Evolutionary conservation across 1,140 invertebrate species (phyloP), one percentile per base, ranked within the genome.

Genomic region (Drosophila subpulchrella): DNA sequence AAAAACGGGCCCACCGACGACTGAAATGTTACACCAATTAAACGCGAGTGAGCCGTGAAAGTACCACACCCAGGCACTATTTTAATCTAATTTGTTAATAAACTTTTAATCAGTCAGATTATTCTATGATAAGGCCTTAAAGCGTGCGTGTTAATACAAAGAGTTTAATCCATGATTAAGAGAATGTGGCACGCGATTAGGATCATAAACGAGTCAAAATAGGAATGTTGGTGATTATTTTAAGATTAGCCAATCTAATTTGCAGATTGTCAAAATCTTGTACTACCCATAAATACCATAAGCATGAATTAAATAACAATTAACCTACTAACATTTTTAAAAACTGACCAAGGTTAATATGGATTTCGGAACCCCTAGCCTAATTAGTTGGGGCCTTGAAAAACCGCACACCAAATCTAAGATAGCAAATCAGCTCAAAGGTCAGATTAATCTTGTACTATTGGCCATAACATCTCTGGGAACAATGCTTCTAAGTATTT

Each of bases 111-210:
- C 67, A 34, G 12, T 17, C 15, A 17, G 65, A 71, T 71, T 70
- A 57, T 71, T 42, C 42, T 36, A 12, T 7, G 67, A 71, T 71
- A 71, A 70, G 44, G 46, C 20, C 11, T n/a, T 7, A 34, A 32
- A 11, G 60, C 63, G 63, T 66, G 44, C 27, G 36, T 32, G 7
- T 36, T 11, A 53, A 30, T 46, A 15, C 27, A n/a, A 46, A 68
- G 47, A 66, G 60, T 42, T 53, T 10, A 6, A 42, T 10, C 30
- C 4, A 8, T 27, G 36, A 13, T 50, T 65, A 65, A 65, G 63
- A 65, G 59, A 67, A 36, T n/a, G n/a, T 46, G 47, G 47, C 65
- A 66, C 65, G 65, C 65, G 60, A 68, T 65, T 68, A 38, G 17
- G 30, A 68, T 66, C 46, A 24, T 51, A 66, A 7, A 48, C 24